Evolutionary conservation across 2,113 vertebrate species (phyloP).

Genomic region (Peromyscus maniculatus): DNA sequence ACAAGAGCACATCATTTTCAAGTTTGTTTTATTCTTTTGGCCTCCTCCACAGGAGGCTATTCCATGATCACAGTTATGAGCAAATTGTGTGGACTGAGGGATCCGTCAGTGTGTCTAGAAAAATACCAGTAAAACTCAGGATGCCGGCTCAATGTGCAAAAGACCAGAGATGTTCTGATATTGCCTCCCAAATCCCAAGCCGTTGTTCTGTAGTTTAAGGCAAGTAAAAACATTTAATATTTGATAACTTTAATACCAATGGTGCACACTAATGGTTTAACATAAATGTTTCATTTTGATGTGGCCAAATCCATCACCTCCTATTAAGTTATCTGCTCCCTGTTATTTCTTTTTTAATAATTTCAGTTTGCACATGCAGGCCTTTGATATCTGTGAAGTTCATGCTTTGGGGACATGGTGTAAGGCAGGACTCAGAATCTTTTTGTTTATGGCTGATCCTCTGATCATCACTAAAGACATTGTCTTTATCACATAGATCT

Average conservation of each 20-base stretch:
- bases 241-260: background rate
- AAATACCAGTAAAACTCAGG: background rate
- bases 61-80: background rate
- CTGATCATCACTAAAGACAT: background rate
- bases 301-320: no score
- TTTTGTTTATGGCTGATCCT: background rate
- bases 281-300: background rate
- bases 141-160: background rate
- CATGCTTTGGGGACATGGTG: no score
- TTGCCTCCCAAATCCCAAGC: background rate
- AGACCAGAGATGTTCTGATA: background rate
- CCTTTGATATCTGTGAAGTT: background rate
- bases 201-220: background rate
- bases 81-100: background rate
- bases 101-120: background rate
- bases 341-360: background rate
- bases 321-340: background rate
- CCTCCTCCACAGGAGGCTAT: background rate
- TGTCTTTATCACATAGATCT: background rate
- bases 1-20: background rate
- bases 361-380: background rate
- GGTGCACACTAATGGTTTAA: background rate
- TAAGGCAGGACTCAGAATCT: background rate
- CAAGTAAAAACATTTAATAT: background rate
- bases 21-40: background rate